These are phyloP conservation scores for Keiferia lycopersicella DNA, from an alignment of 2,888 invertebrate species.

Conservation along the genomic window DNA sequence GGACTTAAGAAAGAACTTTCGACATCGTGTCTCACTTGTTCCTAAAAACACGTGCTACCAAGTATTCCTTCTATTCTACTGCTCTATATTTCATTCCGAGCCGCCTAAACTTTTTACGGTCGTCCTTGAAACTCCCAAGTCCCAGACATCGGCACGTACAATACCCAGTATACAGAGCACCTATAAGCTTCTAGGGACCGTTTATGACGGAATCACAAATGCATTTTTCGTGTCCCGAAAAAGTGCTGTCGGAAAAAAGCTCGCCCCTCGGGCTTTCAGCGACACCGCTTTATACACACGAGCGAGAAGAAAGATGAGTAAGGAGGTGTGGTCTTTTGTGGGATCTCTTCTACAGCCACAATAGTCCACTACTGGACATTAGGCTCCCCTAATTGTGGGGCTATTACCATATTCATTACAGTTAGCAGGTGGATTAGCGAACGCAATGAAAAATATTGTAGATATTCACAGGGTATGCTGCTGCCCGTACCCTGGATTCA, in stretches of 20 bases:
- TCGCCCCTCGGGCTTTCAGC: conserved; percentile 54
- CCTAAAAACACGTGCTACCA: no score
- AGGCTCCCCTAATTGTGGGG: no score
- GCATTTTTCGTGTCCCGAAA: conserved; percentile 77
- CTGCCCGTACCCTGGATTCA: no score
- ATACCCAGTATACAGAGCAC: conserved; percentile 45
- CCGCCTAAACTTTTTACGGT: conserved; percentile 16
- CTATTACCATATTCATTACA: no score
- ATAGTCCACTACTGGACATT: no score
- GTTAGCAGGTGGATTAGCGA: no score
- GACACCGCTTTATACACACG: conserved; percentile 49
- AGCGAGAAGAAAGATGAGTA: neutral
- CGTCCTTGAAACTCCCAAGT: conserved; percentile 26
- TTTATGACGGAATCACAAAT: conserved; percentile 74
- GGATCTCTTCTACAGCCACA: no score
- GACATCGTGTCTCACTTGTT: no score
- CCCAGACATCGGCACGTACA: conserved; percentile 38
- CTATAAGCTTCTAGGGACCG: conserved; percentile 47
- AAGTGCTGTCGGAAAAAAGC: conserved; percentile 52
- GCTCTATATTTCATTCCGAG: neutral
- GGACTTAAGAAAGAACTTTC: no score
- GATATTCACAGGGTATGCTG: no score
- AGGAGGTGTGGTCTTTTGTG: neutral
- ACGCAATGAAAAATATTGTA: no score
- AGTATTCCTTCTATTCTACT: neutral